A percentile compares a stretch with the other conserved stretches of the same genome.
Conservation (phyloP, 37 sponge, comb jelly and placozoan genomes). For the Mnemiopsis leidyi region DNA sequence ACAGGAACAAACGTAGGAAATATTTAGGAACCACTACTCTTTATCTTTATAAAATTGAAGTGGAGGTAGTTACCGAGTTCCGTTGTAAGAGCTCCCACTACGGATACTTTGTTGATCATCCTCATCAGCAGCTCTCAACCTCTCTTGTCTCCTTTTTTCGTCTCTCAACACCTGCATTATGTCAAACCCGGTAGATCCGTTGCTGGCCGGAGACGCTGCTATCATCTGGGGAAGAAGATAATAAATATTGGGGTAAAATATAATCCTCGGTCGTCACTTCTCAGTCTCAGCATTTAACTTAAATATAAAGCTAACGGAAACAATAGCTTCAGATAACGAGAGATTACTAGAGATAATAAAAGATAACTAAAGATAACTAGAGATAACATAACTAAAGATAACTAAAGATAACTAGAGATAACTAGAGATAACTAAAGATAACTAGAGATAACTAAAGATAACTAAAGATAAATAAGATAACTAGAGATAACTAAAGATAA, state of each 20-base stretch:
- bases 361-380: too few species aligned
- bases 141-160: neutral
- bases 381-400: neutral
- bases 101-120: neutral
- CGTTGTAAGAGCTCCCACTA: neutral
- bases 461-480: neutral
- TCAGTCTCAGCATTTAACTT: neutral
- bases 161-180: conserved; percentile 38
- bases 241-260: too few species aligned
- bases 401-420: neutral
- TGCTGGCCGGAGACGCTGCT: neutral
- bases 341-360: too few species aligned
- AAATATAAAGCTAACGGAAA: neutral
- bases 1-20: too few species aligned
- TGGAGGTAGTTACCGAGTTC: neutral
- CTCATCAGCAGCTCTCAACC: neutral
- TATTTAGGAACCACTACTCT: too few species aligned
- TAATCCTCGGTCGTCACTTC: too few species aligned
- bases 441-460: neutral
- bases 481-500: neutral
- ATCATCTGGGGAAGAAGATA: neutral
- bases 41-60: too few species aligned
- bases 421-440: too few species aligned
- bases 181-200: neutral
- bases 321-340: neutral